phyloP scores from a whole-genome alignment of 1,140 invertebrate species.

The Platorchestia sp. region DNA sequence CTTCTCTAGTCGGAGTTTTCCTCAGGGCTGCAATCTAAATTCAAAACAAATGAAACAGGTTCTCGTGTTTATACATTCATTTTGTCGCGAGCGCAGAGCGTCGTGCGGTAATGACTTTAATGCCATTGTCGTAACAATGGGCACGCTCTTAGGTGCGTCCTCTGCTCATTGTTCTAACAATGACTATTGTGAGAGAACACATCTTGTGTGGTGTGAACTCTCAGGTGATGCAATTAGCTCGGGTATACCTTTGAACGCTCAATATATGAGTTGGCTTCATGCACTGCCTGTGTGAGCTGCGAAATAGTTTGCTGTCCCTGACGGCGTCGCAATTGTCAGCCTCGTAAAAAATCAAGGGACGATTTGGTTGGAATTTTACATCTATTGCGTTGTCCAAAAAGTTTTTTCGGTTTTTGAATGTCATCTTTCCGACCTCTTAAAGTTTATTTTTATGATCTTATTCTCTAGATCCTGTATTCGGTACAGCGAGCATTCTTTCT shows the following conservation, averaged over 20 bases:
- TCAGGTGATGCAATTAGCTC: conserved; percentile 1
- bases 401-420: no score
- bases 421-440: no score
- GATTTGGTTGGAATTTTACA: no score
- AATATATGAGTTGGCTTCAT: no score
- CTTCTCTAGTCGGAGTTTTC: background rate
- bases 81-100: background rate
- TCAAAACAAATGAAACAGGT: background rate
- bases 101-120: conserved; percentile 17
- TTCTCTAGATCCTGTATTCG: no score
- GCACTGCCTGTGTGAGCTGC: background rate
- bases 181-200: conserved; percentile 18
- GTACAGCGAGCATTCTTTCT: no score
- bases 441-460: no score
- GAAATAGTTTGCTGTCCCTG: background rate
- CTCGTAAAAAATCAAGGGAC: background rate
- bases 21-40: background rate
- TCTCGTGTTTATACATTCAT: background rate
- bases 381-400: no score
- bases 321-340: background rate
- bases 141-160: conserved; percentile 16
- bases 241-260: background rate
- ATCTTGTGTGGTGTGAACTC: background rate
- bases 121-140: conserved; percentile 23
- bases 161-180: conserved; percentile 37